Evolutionary conservation across 2,888 invertebrate genomes (phyloP).

Genomic region (Melipona beecheii): DNA sequence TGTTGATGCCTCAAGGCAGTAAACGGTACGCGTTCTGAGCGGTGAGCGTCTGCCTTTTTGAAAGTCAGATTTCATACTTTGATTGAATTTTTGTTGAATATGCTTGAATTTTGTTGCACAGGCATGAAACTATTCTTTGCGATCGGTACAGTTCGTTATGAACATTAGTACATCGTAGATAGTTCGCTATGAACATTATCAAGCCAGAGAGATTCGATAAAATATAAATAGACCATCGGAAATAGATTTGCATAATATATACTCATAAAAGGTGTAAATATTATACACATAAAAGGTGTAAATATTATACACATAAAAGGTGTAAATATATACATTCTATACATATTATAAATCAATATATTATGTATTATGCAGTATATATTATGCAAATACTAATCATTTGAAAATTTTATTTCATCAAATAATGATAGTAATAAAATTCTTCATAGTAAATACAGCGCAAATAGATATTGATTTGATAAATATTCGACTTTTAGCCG

Average conservation of each 20-base stretch:
- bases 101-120: slow-evolving; percentile 26
- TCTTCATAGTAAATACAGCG: slow-evolving; percentile 33
- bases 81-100: slow-evolving; percentile 24
- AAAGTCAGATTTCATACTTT: slow-evolving; percentile 19
- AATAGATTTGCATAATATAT: background rate
- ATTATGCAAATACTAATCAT: background rate
- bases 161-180: slow-evolving; percentile 41
- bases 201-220: background rate
- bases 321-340: too few species aligned
- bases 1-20: slow-evolving; percentile 28
- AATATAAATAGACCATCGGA: background rate
- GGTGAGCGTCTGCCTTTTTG: slow-evolving; percentile 12
- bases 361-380: too few species aligned
- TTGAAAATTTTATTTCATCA: background rate
- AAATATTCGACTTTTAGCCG: background rate
- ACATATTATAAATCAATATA: too few species aligned
- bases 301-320: too few species aligned
- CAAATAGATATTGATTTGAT: background rate
- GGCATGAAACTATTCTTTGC: slow-evolving; percentile 29
- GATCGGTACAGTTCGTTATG: slow-evolving; percentile 5
- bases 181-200: background rate
- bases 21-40: slow-evolving; percentile 20
- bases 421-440: background rate
- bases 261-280: background rate
- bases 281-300: too few species aligned